Evolutionary conservation across 2,113 vertebrate genomes (phyloP).

Genomic region (Pipa parva): DNA sequence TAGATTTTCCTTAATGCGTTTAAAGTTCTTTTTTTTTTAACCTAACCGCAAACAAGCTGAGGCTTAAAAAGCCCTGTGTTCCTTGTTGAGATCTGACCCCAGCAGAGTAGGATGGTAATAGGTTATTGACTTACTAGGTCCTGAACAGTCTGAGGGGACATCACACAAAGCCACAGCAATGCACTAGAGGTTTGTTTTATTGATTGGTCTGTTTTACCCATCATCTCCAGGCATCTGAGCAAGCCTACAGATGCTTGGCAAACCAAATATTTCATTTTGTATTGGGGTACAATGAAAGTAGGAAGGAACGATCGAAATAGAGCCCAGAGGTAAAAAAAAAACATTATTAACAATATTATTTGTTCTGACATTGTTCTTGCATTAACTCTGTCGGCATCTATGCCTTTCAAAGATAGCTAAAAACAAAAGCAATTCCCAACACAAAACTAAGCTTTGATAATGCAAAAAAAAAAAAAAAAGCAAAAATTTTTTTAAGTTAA

Average conservation of each 20-base stretch:
- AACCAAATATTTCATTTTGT: slow-evolving; percentile 79
- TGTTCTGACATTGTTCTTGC: slow-evolving; percentile 14
- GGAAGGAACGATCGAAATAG: slow-evolving; percentile 65
- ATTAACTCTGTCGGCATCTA: slow-evolving; percentile 4
- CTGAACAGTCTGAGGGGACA: slow-evolving; percentile 70
- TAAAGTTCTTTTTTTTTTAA: slow-evolving; percentile 43
- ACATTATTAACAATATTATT: slow-evolving; percentile 39
- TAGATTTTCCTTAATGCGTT: slow-evolving; percentile 9
- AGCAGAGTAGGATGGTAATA: slow-evolving; percentile 76
- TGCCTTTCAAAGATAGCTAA: not conserved
- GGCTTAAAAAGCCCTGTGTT: slow-evolving; percentile 56
- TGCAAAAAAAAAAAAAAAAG: too few relatives aligned
- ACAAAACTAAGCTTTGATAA: too few relatives aligned
- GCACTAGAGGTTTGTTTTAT: slow-evolving; percentile 75
- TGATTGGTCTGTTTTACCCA: slow-evolving; percentile 78
- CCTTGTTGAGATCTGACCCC: slow-evolving; percentile 63
- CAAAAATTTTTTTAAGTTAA: too few relatives aligned
- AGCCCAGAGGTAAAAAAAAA: slow-evolving; percentile 33
- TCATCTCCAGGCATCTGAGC: slow-evolving; percentile 75
- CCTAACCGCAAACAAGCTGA: slow-evolving; percentile 51
- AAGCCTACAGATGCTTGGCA: slow-evolving; percentile 72
- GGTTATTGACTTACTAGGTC: slow-evolving; percentile 77
- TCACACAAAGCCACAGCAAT: slow-evolving; percentile 63
- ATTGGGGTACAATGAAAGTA: slow-evolving; percentile 65
- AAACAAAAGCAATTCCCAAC: too few relatives aligned